Base-by-base conservation (phyloP, 2,113 vertebrate genomes). In the Hyperoodon ampullatus region DNA sequence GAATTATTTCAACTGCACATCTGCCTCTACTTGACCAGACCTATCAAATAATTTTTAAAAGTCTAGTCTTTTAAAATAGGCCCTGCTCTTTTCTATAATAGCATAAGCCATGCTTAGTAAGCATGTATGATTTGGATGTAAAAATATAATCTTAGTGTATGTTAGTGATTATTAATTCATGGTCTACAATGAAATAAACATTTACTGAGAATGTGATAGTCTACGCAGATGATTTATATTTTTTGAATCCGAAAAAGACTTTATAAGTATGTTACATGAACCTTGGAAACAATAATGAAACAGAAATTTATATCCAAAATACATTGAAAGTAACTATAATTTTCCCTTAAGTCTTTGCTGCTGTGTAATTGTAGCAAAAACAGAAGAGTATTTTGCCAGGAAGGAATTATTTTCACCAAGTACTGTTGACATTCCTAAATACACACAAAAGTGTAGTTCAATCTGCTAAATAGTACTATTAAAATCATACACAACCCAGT, bases 401-500 rank as follows among this genome's bases (percentile, higher is more conserved):
- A 28, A 70, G n/a, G 26, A 87, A 68, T 35, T 90, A 66, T 88
- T 96, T 96, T 88, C 71, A 60, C 53, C 80, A 66, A 28, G 61
- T n/a, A 58, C 21, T 82, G 13, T 6, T 66, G 23, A 53, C 70
- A 47, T 87, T 72, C 26, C 47, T 93, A 44, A 77, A 68, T 39
- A 70, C 35, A 50, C 26, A 86, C 2, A 35, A 24, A 35, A 70
- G 30, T 61, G 35, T 47, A 77, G 7, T n/a, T 53, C 53, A 90
- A 24, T 78, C 23, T 86, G 55, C 61, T 89, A 63, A 66, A 92
- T 80, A 30, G 71, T 50, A 42, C 26, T 68, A 50, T 81, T 81
- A 60, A 93, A 77, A 81, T 39, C 8, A 87, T 63, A 72, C 19
- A 83, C 53, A 72, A 88, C 60, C 50, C 44, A 61, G 24, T 65